Evolutionary conservation across 2,888 invertebrate genomes (phyloP).

Genomic region (Rhogogaster chlorosoma): DNA sequence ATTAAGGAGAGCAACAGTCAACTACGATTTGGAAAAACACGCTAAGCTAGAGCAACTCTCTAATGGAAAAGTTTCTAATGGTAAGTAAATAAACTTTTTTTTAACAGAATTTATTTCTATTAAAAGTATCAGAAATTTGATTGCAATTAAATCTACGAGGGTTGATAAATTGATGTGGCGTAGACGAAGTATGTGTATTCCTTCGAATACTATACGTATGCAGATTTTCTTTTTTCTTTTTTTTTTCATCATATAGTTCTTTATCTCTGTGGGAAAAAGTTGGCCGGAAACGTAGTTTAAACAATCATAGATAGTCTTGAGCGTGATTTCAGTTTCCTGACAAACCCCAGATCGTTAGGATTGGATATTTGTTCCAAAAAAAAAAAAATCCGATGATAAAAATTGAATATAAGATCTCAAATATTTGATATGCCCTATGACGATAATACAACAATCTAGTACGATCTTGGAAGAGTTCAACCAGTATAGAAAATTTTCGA

Average conservation of each 20-base stretch:
- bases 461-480: neutral
- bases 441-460: neutral
- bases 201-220: neutral
- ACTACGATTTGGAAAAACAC: constrained; percentile 74
- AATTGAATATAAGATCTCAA: neutral
- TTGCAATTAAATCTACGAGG: neutral
- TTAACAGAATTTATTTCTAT: neutral
- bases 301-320: constrained; percentile 1
- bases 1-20: constrained; percentile 60
- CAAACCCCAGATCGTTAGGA: neutral
- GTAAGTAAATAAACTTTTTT: neutral
- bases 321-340: neutral
- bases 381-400: neutral
- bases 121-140: neutral
- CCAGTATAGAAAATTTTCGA: neutral
- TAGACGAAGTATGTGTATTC: neutral
- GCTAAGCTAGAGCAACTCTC: constrained; percentile 70
- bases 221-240: neutral
- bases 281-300: constrained; percentile 23
- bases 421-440: neutral
- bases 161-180: neutral
- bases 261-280: constrained; percentile 34
- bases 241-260: neutral
- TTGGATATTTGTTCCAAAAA: neutral
- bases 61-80: constrained; percentile 24